These are phyloP conservation scores for Andrena dorsata DNA, from an alignment of 2,888 invertebrate species.

Conservation along the genomic window DNA sequence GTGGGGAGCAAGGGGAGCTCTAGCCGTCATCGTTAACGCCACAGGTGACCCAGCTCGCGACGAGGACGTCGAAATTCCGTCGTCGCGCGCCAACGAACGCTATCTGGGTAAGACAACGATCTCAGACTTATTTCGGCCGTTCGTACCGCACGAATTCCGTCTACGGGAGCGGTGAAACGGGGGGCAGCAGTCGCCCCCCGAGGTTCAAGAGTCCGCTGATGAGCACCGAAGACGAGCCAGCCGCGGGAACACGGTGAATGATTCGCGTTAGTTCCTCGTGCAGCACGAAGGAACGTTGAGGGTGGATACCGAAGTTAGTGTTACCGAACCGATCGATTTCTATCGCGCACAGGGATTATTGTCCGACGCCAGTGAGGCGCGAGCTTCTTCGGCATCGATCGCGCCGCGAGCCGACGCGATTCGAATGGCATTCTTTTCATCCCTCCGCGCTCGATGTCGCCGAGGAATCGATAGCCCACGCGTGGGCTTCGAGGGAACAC, in stretches of 20 bases:
- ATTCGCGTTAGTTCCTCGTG: background rate
- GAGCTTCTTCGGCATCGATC: slow-evolving; percentile 33
- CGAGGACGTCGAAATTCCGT: slow-evolving; percentile 50
- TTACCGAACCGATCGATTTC: slow-evolving; percentile 4
- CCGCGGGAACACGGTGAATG: too few relatives aligned
- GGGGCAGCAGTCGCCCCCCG: too few relatives aligned
- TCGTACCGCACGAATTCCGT: too few relatives aligned
- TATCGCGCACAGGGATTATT: slow-evolving; percentile 7
- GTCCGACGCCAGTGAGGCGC: slow-evolving; percentile 2
- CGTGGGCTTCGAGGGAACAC: slow-evolving; percentile 25
- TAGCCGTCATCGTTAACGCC: slow-evolving; percentile 31
- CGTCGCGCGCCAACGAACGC: background rate
- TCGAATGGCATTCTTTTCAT: slow-evolving; percentile 55
- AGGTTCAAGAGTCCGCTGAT: too few relatives aligned
- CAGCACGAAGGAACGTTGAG: background rate
- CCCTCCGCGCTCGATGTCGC: slow-evolving; percentile 45
- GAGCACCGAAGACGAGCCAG: too few relatives aligned
- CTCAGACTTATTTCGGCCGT: background rate
- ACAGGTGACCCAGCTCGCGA: slow-evolving; percentile 30
- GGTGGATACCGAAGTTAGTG: background rate
- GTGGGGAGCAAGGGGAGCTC: background rate
- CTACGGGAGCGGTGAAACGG: too few relatives aligned
- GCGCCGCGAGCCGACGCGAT: slow-evolving; percentile 21
- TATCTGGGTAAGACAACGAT: slow-evolving; percentile 28
- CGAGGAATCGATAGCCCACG: slow-evolving; percentile 46